Percentiles rank a stretch among this genome's conserved stretches.
phyloP scores from a whole-genome alignment of 2,113 vertebrate genomes.

The Lepus europaeus region DNA sequence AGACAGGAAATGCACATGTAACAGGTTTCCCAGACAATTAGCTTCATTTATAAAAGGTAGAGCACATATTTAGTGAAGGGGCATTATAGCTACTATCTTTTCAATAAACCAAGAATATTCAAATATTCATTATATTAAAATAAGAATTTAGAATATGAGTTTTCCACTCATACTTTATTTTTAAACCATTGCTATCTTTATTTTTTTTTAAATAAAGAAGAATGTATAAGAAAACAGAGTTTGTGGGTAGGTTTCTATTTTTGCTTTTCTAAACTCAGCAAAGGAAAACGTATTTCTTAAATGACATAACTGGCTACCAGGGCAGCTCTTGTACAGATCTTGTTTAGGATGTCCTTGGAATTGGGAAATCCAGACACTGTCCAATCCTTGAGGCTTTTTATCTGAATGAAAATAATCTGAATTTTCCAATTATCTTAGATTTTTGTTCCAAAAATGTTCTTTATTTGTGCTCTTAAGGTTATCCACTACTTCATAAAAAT shows the following conservation, averaged over 20 bases:
- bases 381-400: neutral
- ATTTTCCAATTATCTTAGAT: neutral
- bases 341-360: rapidly evolving
- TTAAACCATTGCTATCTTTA: neutral
- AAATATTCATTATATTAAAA: neutral
- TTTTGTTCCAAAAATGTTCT: neutral
- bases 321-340: rapidly evolving
- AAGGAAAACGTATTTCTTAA: neutral
- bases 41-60: neutral
- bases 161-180: neutral
- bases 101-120: neutral
- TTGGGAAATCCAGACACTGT: neutral
- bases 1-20: neutral
- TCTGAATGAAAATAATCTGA: neutral
- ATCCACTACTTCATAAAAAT: neutral
- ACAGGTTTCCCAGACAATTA: constrained; percentile 8
- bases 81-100: neutral
- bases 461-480: constrained; percentile 18
- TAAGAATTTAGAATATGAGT: constrained; percentile 39
- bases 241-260: neutral
- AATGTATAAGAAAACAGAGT: neutral
- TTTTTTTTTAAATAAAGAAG: neutral
- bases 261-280: neutral
- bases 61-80: neutral
- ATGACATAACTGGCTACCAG: neutral